Evolutionary conservation across 2,888 invertebrate species (phyloP).

Genomic region (Allophyes oxyacanthae): DNA sequence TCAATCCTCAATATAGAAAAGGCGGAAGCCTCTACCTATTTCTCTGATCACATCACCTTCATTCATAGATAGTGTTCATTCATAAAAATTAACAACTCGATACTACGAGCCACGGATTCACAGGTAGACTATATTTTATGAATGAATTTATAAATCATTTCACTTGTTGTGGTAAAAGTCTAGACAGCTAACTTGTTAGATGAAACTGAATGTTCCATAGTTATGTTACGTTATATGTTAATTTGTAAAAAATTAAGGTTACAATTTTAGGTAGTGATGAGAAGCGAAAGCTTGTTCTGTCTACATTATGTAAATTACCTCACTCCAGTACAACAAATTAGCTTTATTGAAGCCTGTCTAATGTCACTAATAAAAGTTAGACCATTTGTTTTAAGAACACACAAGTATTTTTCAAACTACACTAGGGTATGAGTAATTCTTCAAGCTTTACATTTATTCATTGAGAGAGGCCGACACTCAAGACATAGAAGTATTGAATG

Average conservation of each 20-base stretch:
- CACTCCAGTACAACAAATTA: conserved; percentile 3
- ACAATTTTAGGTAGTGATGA: too few relatives aligned
- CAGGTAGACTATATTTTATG: conserved; percentile 76
- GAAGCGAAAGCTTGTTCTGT: neutral
- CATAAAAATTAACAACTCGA: conserved; percentile 78
- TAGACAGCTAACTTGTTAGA: too few relatives aligned
- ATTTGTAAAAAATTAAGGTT: too few relatives aligned
- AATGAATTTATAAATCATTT: conserved; percentile 67
- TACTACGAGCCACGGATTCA: conserved; percentile 67
- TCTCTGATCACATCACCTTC: conserved; percentile 69
- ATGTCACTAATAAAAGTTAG: conserved; percentile 53
- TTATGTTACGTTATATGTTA: too few relatives aligned
- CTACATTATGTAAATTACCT: conserved; percentile 7
- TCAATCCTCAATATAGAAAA: conserved; percentile 65
- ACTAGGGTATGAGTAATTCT: conserved; percentile 63
- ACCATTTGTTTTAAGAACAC: conserved; percentile 59
- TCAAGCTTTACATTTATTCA: conserved; percentile 44
- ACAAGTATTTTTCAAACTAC: conserved; percentile 60
- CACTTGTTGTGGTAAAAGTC: conserved; percentile 16
- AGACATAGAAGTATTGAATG: conserved; percentile 66
- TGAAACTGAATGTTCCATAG: too few relatives aligned
- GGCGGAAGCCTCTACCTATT: conserved; percentile 78
- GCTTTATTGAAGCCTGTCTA: conserved; percentile 15
- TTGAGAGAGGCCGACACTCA: conserved; percentile 62
- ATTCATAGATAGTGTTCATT: conserved; percentile 75